Base-by-base conservation (phyloP, 2,888 invertebrate genomes). In the Eupelmus urozonus region DNA sequence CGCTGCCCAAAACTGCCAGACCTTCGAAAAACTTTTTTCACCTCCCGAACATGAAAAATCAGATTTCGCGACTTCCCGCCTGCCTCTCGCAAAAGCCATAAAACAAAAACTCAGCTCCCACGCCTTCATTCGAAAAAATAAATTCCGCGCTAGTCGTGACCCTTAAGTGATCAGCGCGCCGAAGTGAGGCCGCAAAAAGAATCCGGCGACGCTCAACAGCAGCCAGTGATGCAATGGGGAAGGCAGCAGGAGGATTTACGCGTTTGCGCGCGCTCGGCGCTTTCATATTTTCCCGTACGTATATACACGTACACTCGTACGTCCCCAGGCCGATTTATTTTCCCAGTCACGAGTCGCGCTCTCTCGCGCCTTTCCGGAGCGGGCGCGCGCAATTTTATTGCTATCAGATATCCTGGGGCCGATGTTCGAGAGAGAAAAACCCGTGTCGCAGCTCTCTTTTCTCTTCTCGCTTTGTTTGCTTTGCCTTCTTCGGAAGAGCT, bases 351-450 rank as follows among this genome's bases (percentile, higher is more conserved):
- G 76, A 71, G n/a, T 63, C 49, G 53, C 49, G 53, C 66, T 49
- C 67, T 60, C 51, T 71, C n/a, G 34, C 29, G 2, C 51, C 60
- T 27, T 55, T 27, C 51, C 49, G 55, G 16, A 27, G 59, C 53
- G 70, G 45, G n/a, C 34, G 34, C 49, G 55, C 55, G 71, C 76
- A 71, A 76, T 76, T 76, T 78, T 73, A 78, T 73, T 67, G 78
- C 72, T 60, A 78, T 78, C 78, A 76, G 71, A 70, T 71, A 49
- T 55, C 60, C 34, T 34, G 9, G 34, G 34, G 45, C 9, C 49
- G 71, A 42, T 76, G 70, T 65, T 11, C 9, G 25, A 0, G 65
- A 25, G 63, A 16, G 42, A 29, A 18, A 29, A 45, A 69, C 57
- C 69, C 59, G 18, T 29, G 59, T 60, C 42, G 20, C 49, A 59